phyloP scores from a whole-genome alignment of 2,113 vertebrate genomes.

The Ia io region DNA sequence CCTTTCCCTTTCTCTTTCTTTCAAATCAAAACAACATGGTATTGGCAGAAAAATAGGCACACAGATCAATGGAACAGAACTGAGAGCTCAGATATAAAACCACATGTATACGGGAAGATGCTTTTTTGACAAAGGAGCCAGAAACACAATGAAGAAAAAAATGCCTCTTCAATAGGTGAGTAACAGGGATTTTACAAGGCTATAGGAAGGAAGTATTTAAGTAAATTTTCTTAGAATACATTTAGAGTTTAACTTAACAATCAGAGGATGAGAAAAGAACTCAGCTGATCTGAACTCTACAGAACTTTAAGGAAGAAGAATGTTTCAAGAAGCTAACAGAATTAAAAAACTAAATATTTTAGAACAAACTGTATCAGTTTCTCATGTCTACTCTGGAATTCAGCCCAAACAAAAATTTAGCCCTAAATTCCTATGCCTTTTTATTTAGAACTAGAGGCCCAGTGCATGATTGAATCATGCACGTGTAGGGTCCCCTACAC shows the following conservation, averaged over 20 bases:
- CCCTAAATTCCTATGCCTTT: neutral
- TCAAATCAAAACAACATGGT: neutral
- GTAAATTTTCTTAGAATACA: constrained; percentile 34
- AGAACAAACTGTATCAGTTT: neutral
- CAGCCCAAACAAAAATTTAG: neutral
- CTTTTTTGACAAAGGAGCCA: neutral
- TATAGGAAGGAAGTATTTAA: neutral
- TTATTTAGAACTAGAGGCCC: too few relatives aligned
- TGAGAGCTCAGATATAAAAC: neutral
- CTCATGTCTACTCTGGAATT: neutral
- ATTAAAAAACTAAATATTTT: neutral
- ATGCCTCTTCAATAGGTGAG: neutral
- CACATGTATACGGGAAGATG: neutral
- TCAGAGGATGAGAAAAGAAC: neutral
- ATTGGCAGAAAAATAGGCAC: neutral
- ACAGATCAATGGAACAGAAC: neutral
- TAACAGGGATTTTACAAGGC: neutral
- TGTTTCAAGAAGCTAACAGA: neutral
- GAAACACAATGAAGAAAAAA: neutral
- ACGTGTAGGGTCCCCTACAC: too few relatives aligned
- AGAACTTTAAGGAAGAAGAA: neutral
- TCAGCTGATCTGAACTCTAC: neutral
- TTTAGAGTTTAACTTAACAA: constrained; percentile 36
- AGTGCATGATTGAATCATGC: too few relatives aligned
- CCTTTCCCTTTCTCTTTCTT: too few relatives aligned